Conservation (phyloP, 2,888 invertebrate genomes). For the Serripes groenlandicus region DNA sequence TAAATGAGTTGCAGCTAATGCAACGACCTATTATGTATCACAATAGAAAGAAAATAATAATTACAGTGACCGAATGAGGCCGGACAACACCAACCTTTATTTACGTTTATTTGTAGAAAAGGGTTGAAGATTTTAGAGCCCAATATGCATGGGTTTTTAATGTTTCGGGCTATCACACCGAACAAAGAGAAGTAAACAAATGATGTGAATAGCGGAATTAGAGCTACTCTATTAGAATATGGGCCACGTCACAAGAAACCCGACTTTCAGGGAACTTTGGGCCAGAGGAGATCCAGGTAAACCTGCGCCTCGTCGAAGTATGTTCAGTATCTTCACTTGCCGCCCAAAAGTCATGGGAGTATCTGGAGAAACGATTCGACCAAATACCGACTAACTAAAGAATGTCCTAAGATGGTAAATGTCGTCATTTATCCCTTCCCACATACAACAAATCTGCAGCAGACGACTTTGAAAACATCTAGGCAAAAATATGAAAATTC, state of each 20-base stretch:
- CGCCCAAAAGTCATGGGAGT: background rate
- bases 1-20: background rate
- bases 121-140: background rate
- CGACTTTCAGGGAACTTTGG: too few species aligned
- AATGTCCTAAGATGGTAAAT: background rate
- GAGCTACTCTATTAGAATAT: constrained; percentile 1
- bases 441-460: too few species aligned
- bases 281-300: too few species aligned
- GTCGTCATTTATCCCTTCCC: too few species aligned
- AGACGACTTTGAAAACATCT: too few species aligned
- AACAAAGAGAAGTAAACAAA: background rate
- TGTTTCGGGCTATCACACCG: background rate
- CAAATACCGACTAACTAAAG: background rate
- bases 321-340: background rate
- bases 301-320: background rate
- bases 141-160: constrained; percentile 14
- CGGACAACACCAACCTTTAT: too few species aligned
- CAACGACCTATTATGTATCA: background rate
- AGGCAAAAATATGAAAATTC: too few species aligned
- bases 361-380: background rate
- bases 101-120: background rate
- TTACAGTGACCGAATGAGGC: too few species aligned
- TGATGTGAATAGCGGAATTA: constrained; percentile 1
- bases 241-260: too few species aligned
- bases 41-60: background rate